Conservation (phyloP, 2,797 vertebrate species). For the Gastrophryne carolinensis region DNA sequence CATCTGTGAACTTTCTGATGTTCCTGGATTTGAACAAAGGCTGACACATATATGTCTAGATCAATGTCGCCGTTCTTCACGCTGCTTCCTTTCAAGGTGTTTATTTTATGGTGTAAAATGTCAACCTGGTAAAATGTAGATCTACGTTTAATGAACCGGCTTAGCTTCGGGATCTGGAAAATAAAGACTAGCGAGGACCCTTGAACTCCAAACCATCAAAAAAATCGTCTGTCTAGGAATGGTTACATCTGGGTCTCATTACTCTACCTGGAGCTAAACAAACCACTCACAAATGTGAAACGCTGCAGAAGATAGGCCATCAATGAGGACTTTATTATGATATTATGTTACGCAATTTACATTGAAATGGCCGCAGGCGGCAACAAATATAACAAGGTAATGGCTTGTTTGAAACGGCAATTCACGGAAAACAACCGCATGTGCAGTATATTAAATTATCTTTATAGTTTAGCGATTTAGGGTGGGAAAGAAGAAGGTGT, state of each 20-base stretch:
- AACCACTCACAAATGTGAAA: constrained; percentile 16
- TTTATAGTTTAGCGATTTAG: not conserved
- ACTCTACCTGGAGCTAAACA: constrained; percentile 20
- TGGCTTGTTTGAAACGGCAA: not conserved
- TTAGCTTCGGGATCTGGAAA: not conserved
- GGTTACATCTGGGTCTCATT: constrained; percentile 23
- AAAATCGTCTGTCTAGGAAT: not conserved
- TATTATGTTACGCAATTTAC: constrained; percentile 41
- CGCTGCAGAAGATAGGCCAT: not conserved
- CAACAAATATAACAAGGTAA: constrained; percentile 19
- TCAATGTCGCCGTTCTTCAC: not conserved
- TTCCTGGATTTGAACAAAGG: not conserved
- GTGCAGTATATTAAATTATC: constrained; percentile 7
- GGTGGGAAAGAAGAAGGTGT: not conserved
- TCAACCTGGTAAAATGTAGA: not conserved
- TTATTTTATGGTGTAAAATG: constrained; percentile 1
- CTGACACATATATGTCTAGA: not conserved
- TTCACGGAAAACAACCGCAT: not conserved
- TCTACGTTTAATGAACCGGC: not conserved
- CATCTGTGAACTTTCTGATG: not conserved
- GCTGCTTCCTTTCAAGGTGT: not conserved
- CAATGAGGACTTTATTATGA: constrained; percentile 16
- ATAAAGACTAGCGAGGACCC: constrained; percentile 10
- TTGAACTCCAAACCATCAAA: constrained; percentile 12
- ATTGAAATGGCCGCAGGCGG: constrained; percentile 15